phyloP scores from a whole-genome alignment of 2,888 invertebrate species.

The Rutpela maculata region DNA sequence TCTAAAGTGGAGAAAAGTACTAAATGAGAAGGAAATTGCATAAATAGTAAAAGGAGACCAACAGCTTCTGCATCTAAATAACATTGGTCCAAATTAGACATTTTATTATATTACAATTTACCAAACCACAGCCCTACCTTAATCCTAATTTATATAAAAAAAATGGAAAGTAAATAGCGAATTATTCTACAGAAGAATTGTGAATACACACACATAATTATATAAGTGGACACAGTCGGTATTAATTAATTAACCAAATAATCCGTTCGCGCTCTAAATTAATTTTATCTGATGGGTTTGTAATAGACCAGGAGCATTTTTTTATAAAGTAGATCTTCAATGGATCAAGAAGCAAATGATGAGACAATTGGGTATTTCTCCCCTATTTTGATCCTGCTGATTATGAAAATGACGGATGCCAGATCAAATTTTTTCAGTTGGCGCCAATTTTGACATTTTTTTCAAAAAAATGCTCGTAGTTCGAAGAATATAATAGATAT shows the following conservation, averaged over 20 bases:
- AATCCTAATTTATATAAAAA: not conserved
- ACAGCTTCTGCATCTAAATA: not conserved
- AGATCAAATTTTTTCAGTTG: too few relatives aligned
- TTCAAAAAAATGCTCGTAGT: too few relatives aligned
- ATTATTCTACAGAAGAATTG: not conserved
- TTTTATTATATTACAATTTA: conserved; percentile 7
- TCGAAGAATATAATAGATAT: too few relatives aligned
- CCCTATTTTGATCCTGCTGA: too few relatives aligned
- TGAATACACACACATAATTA: not conserved
- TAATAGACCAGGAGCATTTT: too few relatives aligned
- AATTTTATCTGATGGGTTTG: conserved; percentile 9
- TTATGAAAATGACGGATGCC: too few relatives aligned
- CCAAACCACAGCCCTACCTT: not conserved
- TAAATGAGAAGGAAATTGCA: not conserved
- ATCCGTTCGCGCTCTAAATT: not conserved
- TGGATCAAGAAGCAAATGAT: too few relatives aligned
- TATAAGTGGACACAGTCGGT: not conserved
- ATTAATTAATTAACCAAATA: conserved; percentile 3
- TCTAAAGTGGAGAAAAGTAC: not conserved
- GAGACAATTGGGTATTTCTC: too few relatives aligned
- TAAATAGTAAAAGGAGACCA: conserved; percentile 1
- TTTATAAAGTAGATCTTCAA: too few relatives aligned
- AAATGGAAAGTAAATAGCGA: not conserved
- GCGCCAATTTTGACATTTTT: too few relatives aligned
- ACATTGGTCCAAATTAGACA: not conserved